Evolutionary conservation across 2,113 vertebrate genomes (phyloP).

Genomic region (Amblyornis subalaris): DNA sequence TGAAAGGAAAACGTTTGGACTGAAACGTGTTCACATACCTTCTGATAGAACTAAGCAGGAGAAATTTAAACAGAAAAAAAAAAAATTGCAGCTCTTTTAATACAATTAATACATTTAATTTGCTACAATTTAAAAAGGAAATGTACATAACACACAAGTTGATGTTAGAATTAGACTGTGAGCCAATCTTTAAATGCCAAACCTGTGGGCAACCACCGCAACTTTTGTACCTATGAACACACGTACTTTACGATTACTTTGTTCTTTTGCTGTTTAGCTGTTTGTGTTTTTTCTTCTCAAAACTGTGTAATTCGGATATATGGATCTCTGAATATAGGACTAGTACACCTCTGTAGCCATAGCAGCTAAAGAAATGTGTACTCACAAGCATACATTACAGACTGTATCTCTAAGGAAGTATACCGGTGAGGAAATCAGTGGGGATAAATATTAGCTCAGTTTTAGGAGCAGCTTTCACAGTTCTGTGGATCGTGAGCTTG

Average conservation of each 20-base stretch:
- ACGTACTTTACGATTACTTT: neutral
- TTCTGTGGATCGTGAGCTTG: neutral
- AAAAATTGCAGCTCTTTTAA: neutral
- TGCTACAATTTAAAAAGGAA: neutral
- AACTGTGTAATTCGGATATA: neutral
- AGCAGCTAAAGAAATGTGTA: neutral
- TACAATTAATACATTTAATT: neutral
- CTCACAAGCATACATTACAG: neutral
- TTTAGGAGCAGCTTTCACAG: neutral
- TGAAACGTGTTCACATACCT: neutral
- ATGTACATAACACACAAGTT: neutral
- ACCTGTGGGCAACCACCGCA: neutral
- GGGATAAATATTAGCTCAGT: neutral
- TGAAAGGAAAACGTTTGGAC: neutral
- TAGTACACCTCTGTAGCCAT: neutral
- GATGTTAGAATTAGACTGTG: neutral
- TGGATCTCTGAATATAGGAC: neutral
- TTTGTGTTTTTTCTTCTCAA: neutral
- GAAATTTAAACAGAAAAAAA: neutral
- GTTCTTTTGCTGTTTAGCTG: neutral
- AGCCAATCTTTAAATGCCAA: neutral
- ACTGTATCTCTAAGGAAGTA: neutral
- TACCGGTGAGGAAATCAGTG: neutral
- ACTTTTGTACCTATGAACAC: conserved; percentile 10
- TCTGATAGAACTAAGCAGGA: neutral